phyloP scores from a whole-genome alignment of 2,888 invertebrate genomes.

The Tridacna crocea region DNA sequence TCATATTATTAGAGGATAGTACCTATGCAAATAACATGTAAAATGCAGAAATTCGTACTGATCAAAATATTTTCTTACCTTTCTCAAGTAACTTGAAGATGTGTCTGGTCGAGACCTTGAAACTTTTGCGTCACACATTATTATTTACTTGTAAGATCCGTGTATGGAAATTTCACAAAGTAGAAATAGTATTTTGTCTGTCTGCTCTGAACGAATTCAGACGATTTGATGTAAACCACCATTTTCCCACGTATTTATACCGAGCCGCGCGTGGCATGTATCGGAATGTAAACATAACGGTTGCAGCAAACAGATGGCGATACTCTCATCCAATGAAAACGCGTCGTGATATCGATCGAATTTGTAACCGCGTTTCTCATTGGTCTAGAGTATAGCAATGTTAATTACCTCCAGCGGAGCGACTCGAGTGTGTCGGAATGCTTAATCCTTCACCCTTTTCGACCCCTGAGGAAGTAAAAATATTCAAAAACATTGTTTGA shows the following conservation, averaged over 20 bases:
- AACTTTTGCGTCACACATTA: slow-evolving; percentile 54
- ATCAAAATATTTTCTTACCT: slow-evolving; percentile 36
- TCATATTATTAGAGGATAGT: too few relatives aligned
- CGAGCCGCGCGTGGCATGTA: slow-evolving; percentile 55
- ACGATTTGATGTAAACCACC: slow-evolving; percentile 12
- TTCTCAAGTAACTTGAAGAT: slow-evolving; percentile 61
- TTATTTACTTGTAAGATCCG: background rate
- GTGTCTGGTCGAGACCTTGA: slow-evolving; percentile 50
- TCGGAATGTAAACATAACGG: slow-evolving; percentile 67
- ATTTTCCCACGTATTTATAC: slow-evolving; percentile 54
- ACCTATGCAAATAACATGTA: too few relatives aligned
- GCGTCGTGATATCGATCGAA: slow-evolving; percentile 17
- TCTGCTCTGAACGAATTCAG: slow-evolving; percentile 21
- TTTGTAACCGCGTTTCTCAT: slow-evolving; percentile 47
- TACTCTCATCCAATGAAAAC: slow-evolving; percentile 56
- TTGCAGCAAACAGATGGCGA: slow-evolving; percentile 59
- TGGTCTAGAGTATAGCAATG: slow-evolving; percentile 40
- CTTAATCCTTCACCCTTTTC: background rate
- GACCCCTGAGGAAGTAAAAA: too few relatives aligned
- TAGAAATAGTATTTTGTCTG: too few relatives aligned
- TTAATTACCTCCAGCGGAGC: slow-evolving; percentile 54
- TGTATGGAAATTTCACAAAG: too few relatives aligned
- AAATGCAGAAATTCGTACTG: too few relatives aligned
- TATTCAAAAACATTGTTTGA: too few relatives aligned
- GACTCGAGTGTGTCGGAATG: slow-evolving; percentile 46